These are phyloP conservation scores for Pogona vitticeps DNA, from an alignment of 2,113 vertebrate species.

Conservation along the genomic window DNA sequence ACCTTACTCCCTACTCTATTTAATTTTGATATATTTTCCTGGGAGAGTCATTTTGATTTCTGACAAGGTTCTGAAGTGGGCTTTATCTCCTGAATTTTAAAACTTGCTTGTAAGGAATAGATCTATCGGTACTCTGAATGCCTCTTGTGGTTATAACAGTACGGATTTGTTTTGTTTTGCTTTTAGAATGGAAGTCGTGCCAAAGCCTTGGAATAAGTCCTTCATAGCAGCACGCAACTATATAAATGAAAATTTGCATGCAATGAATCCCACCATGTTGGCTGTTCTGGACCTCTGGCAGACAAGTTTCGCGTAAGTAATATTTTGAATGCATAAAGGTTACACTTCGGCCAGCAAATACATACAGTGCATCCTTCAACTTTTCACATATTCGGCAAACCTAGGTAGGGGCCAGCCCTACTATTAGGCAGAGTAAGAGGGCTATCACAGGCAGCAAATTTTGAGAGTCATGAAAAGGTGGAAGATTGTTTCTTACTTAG, in stretches of 20 bases:
- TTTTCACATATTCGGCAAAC: not conserved
- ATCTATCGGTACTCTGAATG: not conserved
- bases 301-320: constrained; percentile 79
- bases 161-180: not conserved
- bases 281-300: constrained; percentile 83
- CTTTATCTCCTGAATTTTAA: constrained; percentile 18
- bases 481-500: not conserved
- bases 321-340: not conserved
- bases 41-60: not conserved
- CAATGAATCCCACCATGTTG: constrained; percentile 82
- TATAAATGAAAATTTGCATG: constrained; percentile 80
- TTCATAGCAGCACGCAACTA: constrained; percentile 73
- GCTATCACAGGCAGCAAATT: not conserved
- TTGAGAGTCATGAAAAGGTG: not conserved
- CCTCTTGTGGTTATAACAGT: not conserved
- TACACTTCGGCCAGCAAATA: not conserved
- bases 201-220: constrained; percentile 86
- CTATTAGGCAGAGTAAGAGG: not conserved
- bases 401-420: too few relatives aligned
- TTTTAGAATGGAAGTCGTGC: constrained; percentile 79
- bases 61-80: constrained; percentile 2
- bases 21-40: not conserved
- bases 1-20: not conserved
- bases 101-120: not conserved
- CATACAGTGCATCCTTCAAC: not conserved